Evolutionary conservation across 2,888 invertebrate species (phyloP).

Genomic region (Drosophila niveifrons): DNA sequence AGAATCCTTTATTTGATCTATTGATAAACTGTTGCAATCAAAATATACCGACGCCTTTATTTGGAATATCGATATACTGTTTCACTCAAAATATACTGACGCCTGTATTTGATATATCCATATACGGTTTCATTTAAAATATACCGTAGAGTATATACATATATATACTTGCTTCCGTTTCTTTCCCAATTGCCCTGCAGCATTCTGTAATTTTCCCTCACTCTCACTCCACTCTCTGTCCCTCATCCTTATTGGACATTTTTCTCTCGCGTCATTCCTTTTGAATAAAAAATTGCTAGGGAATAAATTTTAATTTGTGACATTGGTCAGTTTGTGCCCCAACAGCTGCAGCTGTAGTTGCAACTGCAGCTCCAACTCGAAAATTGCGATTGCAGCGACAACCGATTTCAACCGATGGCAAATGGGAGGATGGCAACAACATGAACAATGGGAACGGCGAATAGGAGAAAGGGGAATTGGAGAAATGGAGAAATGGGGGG

Average conservation of each 20-base stretch:
- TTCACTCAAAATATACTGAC: too few species aligned
- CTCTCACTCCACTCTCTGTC: not conserved
- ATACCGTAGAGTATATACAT: too few species aligned
- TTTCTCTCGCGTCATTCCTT: slow-evolving; percentile 28
- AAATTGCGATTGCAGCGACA: slow-evolving; percentile 8
- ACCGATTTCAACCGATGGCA: slow-evolving; percentile 13
- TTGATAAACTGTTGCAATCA: too few species aligned
- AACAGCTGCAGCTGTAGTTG: slow-evolving; percentile 9
- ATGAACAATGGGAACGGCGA: not conserved
- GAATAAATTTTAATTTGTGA: slow-evolving; percentile 70
- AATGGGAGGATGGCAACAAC: not conserved
- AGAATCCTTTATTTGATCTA: too few species aligned
- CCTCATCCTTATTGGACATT: too few species aligned
- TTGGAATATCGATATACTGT: too few species aligned
- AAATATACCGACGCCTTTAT: too few species aligned
- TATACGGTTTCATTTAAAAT: too few species aligned
- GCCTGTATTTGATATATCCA: too few species aligned
- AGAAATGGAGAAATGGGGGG: not conserved
- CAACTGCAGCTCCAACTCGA: slow-evolving; percentile 7
- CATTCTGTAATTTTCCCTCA: too few species aligned
- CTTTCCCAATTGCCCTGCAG: not conserved
- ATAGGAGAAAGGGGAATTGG: slow-evolving; percentile 3
- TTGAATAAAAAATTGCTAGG: slow-evolving; percentile 60
- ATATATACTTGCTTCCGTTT: too few species aligned
- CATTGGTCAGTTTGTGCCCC: slow-evolving; percentile 40